Base-by-base conservation (phyloP, 2,888 invertebrate genomes). In the Eurytoma adleriae region DNA sequence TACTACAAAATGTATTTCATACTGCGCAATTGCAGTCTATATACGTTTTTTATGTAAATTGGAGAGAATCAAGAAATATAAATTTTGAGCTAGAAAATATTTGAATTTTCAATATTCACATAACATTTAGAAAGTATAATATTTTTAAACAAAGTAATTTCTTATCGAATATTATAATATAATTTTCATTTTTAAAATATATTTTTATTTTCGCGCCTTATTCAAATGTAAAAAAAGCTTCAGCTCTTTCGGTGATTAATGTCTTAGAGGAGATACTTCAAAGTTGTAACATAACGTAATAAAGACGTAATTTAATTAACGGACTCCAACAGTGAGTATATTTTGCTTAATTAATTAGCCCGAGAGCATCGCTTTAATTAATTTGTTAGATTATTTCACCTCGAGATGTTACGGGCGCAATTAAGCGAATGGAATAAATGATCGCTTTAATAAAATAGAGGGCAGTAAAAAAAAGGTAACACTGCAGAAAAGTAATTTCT, bases 241-340 rank as follows among this genome's bases (percentile, higher is more conserved):
- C 30, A 30, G 2, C 2, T 30, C 2, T 30, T 40, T 40, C 7
- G 5, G 40, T 7, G 40, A 40, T 40, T 5, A 54, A 13, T 52
- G 12, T 14, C 16, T 52, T 2, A 14, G 10, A 52, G 12, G 18
- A 66, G 18, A 14, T n/a, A n/a, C n/a, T n/a, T n/a, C n/a, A n/a
- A n/a, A n/a, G n/a, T n/a, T n/a, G 2, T 48, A 13, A 7, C 7
- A 2, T 10, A 13, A 13, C 40, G 48, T 30, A 66, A 48, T 48
- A 18, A n/a, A 48, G 30, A 66, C n/a, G 40, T 66, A 48, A 66
- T 48, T 66, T 40, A 66, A 27, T 62, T 62, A 66, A 48, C 64
- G 1, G 18, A 10, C 12, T 18, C 40, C 40, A 14, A 66, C 40
- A 0, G 0, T 66, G 30, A 66, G 48, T 13, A 48, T 7, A 27